Conservation (phyloP, 1,140 invertebrate genomes). For the Brachionus manjavacas region DNA sequence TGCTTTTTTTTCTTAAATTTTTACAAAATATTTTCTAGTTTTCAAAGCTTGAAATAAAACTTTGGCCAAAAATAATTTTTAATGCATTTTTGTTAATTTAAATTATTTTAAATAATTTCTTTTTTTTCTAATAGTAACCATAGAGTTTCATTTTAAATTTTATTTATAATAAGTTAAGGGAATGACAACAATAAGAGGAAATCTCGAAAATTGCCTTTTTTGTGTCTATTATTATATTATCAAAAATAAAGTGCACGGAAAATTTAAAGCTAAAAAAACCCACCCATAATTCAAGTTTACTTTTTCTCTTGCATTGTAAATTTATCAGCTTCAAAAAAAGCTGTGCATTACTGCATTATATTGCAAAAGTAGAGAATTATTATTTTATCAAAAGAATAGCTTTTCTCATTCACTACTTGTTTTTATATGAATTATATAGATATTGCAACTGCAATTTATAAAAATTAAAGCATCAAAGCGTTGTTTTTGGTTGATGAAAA, state of each 20-base stretch:
- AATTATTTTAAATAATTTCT: too few relatives aligned
- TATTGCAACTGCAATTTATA: background rate
- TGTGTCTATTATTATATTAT: background rate
- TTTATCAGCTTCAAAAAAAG: background rate
- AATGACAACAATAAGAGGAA: too few relatives aligned
- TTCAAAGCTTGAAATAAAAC: too few relatives aligned
- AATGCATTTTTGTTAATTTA: too few relatives aligned
- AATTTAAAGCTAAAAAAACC: background rate
- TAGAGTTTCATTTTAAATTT: too few relatives aligned
- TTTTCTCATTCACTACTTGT: background rate
- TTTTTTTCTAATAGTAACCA: too few relatives aligned
- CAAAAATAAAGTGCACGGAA: background rate
- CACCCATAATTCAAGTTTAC: background rate
- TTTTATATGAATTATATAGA: background rate
- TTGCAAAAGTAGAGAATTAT: background rate
- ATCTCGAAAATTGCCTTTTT: background rate
- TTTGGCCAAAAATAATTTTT: too few relatives aligned
- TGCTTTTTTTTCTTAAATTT: too few relatives aligned
- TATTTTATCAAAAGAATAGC: background rate
- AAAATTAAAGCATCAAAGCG: background rate
- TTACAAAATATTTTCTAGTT: too few relatives aligned
- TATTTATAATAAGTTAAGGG: too few relatives aligned
- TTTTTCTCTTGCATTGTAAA: background rate
- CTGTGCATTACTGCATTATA: background rate
- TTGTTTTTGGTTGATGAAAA: background rate